Base-by-base conservation (phyloP, 2,888 invertebrate species). In the Eristalis arbustorum region DNA sequence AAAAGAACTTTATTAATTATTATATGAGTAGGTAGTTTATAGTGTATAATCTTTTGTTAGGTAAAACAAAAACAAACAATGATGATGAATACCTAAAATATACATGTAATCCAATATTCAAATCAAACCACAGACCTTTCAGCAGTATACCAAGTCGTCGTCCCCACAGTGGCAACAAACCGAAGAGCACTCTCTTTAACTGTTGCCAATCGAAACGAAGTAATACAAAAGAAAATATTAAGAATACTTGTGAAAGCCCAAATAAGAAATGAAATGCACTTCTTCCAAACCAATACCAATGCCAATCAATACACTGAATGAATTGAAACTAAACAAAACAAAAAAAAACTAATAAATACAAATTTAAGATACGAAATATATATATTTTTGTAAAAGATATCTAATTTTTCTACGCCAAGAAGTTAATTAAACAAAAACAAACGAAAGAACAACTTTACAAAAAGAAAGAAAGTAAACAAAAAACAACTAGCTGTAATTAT, bases 221-320 rank as follows among this genome's bases (percentile, higher is more conserved):
- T 56, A 57, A 23, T 28, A 62, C 18, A 61, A 28, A 64, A n/a
- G n/a, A n/a, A n/a, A n/a, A n/a, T n/a, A n/a, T n/a, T n/a, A n/a
- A n/a, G n/a, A n/a, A 10, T 56, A 63, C 56, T n/a, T 37, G n/a
- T 67, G 64, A 57, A 72, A 57, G 37, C 61, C 79, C 79, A 80
- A 84, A 62, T 42, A 59, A 18, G n/a, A 64, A n/a, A 74, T 49
- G 49, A 72, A 73, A 67, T 69, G 59, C 63, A 80, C 76, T 85
- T 82, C 85, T 85, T 85, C 85, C 85, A 85, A 85, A 85, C 75
- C 72, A 25, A 83, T 72, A 82, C 87, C 87, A 87, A 87, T 87
- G 85, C 82, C 83, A 87, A 79, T 83, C 78, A 79, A 31, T 49
- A 77, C 57, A 87, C 62, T 87, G 75, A 78, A 77, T 69, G 42